A percentile compares a stretch with the other conserved stretches of the same genome.
phyloP scores from a whole-genome alignment of 1,140 invertebrate genomes.

The Trissolcus basalis region DNA sequence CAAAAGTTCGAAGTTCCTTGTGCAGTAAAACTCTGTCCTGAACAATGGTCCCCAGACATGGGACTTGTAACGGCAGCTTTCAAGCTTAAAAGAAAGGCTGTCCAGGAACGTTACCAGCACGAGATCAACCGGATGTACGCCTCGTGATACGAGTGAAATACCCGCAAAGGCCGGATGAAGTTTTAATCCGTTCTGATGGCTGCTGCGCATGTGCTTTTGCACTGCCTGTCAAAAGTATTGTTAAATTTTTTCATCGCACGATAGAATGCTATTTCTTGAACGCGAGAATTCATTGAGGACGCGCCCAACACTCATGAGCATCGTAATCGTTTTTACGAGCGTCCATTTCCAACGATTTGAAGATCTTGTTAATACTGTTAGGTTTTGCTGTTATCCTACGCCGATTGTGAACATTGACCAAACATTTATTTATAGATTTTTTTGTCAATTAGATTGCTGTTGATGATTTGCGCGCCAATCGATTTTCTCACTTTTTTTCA shows the following conservation, averaged over 20 bases:
- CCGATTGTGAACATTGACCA: not conserved
- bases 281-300: too few relatives aligned
- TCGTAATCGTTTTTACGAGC: slow-evolving; percentile 12
- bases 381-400: not conserved
- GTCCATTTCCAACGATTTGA: not conserved
- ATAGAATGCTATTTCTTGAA: not conserved
- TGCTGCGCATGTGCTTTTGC: not conserved
- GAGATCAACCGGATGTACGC: slow-evolving; percentile 96
- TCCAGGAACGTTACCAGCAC: slow-evolving; percentile 92
- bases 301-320: not conserved
- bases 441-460: too few relatives aligned
- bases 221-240: slow-evolving; percentile 38
- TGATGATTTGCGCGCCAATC: too few relatives aligned
- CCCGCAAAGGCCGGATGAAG: slow-evolving; percentile 26
- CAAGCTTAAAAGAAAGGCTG: slow-evolving; percentile 96
- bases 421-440: not conserved
- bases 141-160: slow-evolving; percentile 79
- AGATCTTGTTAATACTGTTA: not conserved
- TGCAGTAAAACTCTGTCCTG: slow-evolving; percentile 90
- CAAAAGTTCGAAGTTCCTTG: slow-evolving; percentile 94
- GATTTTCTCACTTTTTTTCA: too few relatives aligned
- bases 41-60: slow-evolving; percentile 97
- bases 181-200: slow-evolving; percentile 7
- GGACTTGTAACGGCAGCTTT: slow-evolving; percentile 98
- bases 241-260: slow-evolving; percentile 23